Evolutionary conservation across 2,797 vertebrate species (phyloP).

Genomic region (Chloroceryle inda): DNA sequence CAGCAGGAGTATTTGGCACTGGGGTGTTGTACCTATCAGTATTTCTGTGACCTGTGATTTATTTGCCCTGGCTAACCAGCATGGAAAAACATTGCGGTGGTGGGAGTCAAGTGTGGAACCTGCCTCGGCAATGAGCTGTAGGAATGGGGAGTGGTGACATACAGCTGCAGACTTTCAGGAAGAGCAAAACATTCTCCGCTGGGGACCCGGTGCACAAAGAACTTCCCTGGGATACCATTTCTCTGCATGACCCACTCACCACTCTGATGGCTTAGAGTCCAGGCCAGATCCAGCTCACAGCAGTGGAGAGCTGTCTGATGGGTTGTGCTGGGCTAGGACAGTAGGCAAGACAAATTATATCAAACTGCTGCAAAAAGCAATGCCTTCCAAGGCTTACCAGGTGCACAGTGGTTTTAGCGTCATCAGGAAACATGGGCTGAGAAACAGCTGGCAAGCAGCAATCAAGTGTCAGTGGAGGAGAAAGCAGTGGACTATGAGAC

Average conservation of each 20-base stretch:
- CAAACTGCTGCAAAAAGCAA: not conserved
- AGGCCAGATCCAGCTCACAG: not conserved
- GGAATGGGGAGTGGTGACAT: rapidly evolving
- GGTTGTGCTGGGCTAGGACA: not conserved
- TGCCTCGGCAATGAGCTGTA: not conserved
- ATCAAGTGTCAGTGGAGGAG: rapidly evolving
- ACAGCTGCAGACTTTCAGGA: not conserved
- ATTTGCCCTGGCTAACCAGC: not conserved
- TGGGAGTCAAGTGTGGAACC: not conserved
- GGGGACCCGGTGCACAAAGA: not conserved
- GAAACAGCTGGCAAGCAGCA: constrained; percentile 1
- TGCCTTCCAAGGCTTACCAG: not conserved
- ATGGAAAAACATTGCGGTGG: not conserved
- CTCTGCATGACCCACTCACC: not conserved
- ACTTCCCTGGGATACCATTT: not conserved
- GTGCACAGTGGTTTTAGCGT: not conserved
- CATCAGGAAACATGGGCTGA: not conserved
- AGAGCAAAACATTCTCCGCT: rapidly evolving
- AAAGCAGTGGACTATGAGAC: not conserved
- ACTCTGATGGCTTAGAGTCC: not conserved
- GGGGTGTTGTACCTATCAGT: rapidly evolving
- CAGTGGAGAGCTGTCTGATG: not conserved
- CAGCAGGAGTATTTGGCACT: not conserved
- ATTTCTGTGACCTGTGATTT: not conserved
- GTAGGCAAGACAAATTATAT: not conserved